Conservation (phyloP, 2,113 vertebrate species). For the Xiphorhynchus elegans region DNA sequence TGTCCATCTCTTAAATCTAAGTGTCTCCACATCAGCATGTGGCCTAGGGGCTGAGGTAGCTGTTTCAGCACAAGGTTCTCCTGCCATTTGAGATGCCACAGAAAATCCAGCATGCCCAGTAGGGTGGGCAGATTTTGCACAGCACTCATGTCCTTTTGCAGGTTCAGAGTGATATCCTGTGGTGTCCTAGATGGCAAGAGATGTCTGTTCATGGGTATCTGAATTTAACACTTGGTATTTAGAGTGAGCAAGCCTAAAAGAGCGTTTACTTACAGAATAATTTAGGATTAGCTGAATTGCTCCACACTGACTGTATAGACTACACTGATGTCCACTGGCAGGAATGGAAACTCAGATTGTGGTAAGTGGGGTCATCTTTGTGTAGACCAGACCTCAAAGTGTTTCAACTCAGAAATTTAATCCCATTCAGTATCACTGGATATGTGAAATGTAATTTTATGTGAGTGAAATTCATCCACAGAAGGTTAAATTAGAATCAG, state of each 20-base stretch:
- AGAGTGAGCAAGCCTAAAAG: not conserved
- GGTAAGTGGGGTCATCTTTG: not conserved
- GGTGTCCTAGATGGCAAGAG: not conserved
- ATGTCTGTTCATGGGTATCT: not conserved
- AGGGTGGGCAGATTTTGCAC: not conserved
- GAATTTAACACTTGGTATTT: not conserved
- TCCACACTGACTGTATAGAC: not conserved
- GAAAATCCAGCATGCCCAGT: not conserved
- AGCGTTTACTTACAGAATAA: not conserved
- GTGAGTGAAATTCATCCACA: not conserved
- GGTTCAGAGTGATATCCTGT: not conserved
- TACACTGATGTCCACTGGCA: not conserved
- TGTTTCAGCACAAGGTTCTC: not conserved
- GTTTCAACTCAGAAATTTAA: not conserved
- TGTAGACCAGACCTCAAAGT: not conserved
- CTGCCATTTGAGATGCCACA: not conserved
- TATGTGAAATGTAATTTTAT: not conserved
- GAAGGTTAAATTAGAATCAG: not conserved
- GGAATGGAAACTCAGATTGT: not conserved
- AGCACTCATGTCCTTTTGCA: not conserved
- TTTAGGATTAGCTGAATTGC: not conserved
- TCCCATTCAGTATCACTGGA: not conserved
- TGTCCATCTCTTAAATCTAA: not conserved
- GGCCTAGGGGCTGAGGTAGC: not conserved
- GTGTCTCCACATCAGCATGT: not conserved